Evolutionary conservation across 2,888 invertebrate species (phyloP).

Genomic region (Phyto melanocephala): DNA sequence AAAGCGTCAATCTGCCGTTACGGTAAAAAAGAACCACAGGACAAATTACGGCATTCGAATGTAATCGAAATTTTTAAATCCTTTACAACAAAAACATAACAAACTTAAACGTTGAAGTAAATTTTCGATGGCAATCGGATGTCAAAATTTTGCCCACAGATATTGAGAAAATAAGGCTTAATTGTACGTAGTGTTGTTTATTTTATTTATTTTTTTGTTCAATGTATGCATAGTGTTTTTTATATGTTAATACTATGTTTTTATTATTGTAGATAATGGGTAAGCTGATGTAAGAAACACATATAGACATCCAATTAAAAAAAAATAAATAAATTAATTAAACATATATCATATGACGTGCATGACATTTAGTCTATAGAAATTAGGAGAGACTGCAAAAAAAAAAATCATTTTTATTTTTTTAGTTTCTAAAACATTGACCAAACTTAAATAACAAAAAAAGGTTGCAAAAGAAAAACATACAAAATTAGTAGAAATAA

Average conservation of each 20-base stretch:
- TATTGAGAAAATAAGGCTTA: no score
- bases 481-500: neutral
- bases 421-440: neutral
- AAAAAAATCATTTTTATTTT: neutral
- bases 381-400: neutral
- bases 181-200: neutral
- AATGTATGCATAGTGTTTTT: neutral
- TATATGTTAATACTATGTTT: neutral
- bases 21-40: no score
- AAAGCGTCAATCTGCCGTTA: no score
- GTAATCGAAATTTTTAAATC: no score
- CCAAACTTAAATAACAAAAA: neutral
- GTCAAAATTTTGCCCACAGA: no score
- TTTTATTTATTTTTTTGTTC: slow-evolving; percentile 31
- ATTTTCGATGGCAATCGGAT: no score
- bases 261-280: slow-evolving; percentile 49
- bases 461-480: slow-evolving; percentile 10
- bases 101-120: no score
- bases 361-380: slow-evolving; percentile 42
- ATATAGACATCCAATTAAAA: slow-evolving; percentile 50
- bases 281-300: slow-evolving; percentile 22
- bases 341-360: slow-evolving; percentile 36
- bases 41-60: no score
- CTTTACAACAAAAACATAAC: no score
- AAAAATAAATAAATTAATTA: slow-evolving; percentile 13